A percentile compares a stretch with the other conserved stretches of the same genome.
These are phyloP conservation scores for Meandrusa payeni DNA, from an alignment of 2,888 invertebrate genomes.

Conservation along the genomic window DNA sequence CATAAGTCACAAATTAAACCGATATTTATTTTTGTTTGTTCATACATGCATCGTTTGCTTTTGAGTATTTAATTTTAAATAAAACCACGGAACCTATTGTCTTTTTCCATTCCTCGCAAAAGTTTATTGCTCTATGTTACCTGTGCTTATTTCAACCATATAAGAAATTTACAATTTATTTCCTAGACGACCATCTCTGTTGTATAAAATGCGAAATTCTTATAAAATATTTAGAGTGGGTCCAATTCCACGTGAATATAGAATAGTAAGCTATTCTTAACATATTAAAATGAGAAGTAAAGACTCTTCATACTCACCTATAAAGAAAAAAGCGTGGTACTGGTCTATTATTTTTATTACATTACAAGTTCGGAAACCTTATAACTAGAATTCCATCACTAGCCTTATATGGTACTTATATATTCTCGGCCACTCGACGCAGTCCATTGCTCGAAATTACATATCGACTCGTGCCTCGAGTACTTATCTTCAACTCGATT, in stretches of 20 bases:
- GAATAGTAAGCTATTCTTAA: no score
- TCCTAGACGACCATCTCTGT: background rate
- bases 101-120: background rate
- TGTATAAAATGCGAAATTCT: background rate
- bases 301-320: no score
- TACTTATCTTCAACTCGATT: constrained; percentile 30
- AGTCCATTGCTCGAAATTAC: background rate
- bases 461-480: constrained; percentile 16
- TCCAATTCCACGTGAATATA: background rate
- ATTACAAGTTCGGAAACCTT: no score
- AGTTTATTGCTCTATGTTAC: background rate
- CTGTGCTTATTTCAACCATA: background rate
- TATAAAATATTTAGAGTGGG: background rate
- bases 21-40: no score
- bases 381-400: no score
- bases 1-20: no score
- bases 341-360: no score
- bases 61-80: no score
- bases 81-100: no score
- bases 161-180: background rate
- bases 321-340: no score
- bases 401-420: background rate
- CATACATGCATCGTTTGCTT: no score
- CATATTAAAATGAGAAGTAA: no score
- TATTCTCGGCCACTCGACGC: background rate